Percentiles rank a stretch among this genome's conserved stretches.
Evolutionary conservation across 2,797 vertebrate genomes (phyloP).

Genomic region (Acanthurus lineatus): DNA sequence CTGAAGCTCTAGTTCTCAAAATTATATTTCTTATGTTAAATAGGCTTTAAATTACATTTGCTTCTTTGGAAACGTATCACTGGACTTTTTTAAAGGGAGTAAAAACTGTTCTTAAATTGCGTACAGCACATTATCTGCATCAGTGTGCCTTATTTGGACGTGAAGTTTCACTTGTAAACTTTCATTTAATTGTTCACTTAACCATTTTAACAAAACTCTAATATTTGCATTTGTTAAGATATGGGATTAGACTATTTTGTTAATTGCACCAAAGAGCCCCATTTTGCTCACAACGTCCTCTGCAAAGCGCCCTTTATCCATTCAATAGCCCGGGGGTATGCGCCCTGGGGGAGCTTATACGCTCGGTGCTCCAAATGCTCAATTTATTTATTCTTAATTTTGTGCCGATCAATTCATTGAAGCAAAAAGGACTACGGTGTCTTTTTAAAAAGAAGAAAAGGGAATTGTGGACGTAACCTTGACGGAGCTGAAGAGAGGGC

Average conservation of each 20-base stretch:
- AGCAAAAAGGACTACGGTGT: conserved; percentile 99
- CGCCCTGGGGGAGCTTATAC: conserved; percentile 99
- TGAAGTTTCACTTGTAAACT: conserved; percentile 94
- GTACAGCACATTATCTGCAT: conserved; percentile 89
- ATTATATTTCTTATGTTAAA: conserved; percentile 89
- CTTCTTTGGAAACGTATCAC: conserved; percentile 85
- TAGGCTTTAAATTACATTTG: conserved; percentile 91
- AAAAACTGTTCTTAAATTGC: conserved; percentile 84
- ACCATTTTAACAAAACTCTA: conserved; percentile 99
- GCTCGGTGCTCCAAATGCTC: conserved; percentile 97
- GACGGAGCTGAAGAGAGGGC: conserved; percentile 98
- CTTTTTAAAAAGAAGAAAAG: conserved; percentile 99
- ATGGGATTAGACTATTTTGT: conserved; percentile 99
- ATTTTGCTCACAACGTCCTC: conserved; percentile 95
- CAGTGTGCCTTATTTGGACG: conserved; percentile 91
- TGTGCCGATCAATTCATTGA: conserved; percentile 99
- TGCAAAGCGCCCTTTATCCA: conserved; percentile 94
- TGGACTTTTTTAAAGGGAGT: conserved; percentile 80
- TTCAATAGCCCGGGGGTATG: conserved; percentile 97
- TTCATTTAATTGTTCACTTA: conserved; percentile 99
- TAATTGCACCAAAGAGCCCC: conserved; percentile 98
- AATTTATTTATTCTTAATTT: conserved; percentile 99
- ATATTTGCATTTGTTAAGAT: conserved; percentile 99
- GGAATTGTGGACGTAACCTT: conserved; percentile 99
- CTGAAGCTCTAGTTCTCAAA: conserved; percentile 73